These are phyloP conservation scores for Reticulitermes speratus DNA, from an alignment of 1,140 invertebrate genomes.

Conservation along the genomic window DNA sequence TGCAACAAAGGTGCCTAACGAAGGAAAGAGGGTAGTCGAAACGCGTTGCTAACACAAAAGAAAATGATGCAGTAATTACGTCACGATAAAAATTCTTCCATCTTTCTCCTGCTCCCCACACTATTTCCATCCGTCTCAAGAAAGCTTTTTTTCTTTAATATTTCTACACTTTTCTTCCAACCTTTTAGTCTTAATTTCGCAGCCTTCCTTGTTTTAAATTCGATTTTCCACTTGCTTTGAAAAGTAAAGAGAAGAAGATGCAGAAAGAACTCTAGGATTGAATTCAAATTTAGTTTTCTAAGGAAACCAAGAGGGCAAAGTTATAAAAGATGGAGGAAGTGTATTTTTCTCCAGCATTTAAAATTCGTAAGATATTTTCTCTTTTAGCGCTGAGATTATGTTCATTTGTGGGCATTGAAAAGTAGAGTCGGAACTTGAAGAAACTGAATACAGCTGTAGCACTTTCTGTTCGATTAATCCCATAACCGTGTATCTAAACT, in stretches of 20 bases:
- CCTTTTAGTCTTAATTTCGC: slow-evolving; percentile 20
- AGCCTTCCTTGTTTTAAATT: slow-evolving; percentile 21
- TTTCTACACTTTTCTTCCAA: slow-evolving; percentile 11
- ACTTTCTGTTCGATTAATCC: too few species aligned
- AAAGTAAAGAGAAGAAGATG: neutral
- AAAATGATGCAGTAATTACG: slow-evolving; percentile 24
- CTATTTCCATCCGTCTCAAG: neutral
- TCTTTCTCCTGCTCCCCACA: neutral
- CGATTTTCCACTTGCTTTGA: slow-evolving; percentile 28
- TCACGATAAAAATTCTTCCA: slow-evolving; percentile 9
- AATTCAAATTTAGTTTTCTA: slow-evolving; percentile 17
- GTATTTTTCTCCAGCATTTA: neutral
- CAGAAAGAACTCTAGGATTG: neutral
- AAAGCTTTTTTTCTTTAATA: neutral
- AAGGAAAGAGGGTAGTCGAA: neutral
- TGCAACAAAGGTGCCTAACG: neutral
- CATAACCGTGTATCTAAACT: too few species aligned
- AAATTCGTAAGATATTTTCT: slow-evolving; percentile 1
- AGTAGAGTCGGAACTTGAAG: neutral
- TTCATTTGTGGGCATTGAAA: neutral
- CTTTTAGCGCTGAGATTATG: neutral
- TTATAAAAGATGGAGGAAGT: slow-evolving; percentile 13
- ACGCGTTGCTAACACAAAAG: slow-evolving; percentile 10
- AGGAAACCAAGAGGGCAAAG: slow-evolving; percentile 13
- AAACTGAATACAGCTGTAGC: neutral